Base-by-base conservation (phyloP, 1,140 invertebrate species). In the Melanaphis sacchari region DNA sequence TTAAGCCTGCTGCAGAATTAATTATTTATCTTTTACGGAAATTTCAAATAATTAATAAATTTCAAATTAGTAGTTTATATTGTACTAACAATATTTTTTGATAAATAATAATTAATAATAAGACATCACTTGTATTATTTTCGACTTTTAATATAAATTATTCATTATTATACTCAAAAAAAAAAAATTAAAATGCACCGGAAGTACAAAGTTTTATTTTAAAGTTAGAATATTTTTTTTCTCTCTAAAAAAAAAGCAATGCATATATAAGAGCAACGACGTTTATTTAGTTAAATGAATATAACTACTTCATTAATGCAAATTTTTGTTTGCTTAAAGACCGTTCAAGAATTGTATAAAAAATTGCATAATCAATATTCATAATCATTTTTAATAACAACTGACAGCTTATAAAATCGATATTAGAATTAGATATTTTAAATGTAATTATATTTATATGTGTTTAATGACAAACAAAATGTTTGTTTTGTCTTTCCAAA, bases 31-130 rank as follows among this genome's bases (percentile, higher is more conserved):
- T 76, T 76, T 6, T 15, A 18, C 11, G 11, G 15, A 76, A 76
- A 76, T 76, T 76, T 76, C 31, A 76, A 76, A 76, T 76, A 76
- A 76, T 76, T 76, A 76, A 76, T 76, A n/a, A 76, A n/a, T 76
- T 76, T n/a, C 31, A 66, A 66, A 31, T 66, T 66, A 66, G 31
- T n/a, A 76, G n/a, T 76, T 76, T 76, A 76, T 76, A 76, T 76
- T 76, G 11, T 76, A 76, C 59, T 76, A n/a, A n/a, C 59, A 76
- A 76, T 76, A 76, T 76, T 76, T 76, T 66, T 76, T 66, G n/a
- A 66, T 66, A 66, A n/a, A 5, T n/a, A 66, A 66, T 66, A 66
- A 66, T 66, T 66, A 66, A 66, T 66, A 66, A 66, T 66, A 66
- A 66, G 15, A 11, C 59, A 66, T 66, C 31, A 66, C n/a, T 66